Conservation (phyloP, 2,797 vertebrate species). For the Picus viridis region DNA sequence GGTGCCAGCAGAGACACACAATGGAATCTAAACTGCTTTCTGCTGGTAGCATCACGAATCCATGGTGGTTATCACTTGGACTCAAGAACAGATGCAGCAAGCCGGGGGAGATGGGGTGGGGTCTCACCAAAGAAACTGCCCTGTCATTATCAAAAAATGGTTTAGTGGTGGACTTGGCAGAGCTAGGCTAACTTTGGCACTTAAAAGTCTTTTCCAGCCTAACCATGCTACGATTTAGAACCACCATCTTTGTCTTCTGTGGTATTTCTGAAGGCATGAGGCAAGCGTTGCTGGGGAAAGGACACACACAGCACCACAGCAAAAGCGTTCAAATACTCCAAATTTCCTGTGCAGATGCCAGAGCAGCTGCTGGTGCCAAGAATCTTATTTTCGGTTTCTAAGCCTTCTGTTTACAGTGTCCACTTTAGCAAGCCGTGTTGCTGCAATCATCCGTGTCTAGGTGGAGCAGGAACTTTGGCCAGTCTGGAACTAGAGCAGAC, state of each 20-base stretch:
- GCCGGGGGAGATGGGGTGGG: background rate
- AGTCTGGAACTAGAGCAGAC: background rate
- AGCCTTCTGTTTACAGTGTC: background rate
- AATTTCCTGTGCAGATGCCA: background rate
- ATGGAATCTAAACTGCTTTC: background rate
- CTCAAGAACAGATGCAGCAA: background rate
- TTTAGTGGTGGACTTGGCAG: too few species aligned
- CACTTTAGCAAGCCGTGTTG: background rate
- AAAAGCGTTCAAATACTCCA: background rate
- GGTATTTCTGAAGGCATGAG: background rate
- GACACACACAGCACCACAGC: accelerated
- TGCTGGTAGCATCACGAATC: background rate
- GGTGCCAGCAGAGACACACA: background rate
- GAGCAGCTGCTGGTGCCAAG: background rate
- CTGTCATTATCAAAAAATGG: background rate
- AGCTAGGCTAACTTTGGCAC: too few species aligned
- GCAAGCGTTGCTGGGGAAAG: background rate
- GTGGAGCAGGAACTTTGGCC: background rate
- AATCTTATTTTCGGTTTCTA: background rate
- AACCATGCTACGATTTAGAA: background rate
- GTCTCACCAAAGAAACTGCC: background rate
- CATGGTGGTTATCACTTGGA: accelerated
- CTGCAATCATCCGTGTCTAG: accelerated
- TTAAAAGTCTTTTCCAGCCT: too few species aligned
- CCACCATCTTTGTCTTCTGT: background rate